Percentiles rank a stretch among this genome's conserved stretches.
Evolutionary conservation across 2,888 invertebrate genomes (phyloP).

Genomic region (Onthophagus sagittarius): DNA sequence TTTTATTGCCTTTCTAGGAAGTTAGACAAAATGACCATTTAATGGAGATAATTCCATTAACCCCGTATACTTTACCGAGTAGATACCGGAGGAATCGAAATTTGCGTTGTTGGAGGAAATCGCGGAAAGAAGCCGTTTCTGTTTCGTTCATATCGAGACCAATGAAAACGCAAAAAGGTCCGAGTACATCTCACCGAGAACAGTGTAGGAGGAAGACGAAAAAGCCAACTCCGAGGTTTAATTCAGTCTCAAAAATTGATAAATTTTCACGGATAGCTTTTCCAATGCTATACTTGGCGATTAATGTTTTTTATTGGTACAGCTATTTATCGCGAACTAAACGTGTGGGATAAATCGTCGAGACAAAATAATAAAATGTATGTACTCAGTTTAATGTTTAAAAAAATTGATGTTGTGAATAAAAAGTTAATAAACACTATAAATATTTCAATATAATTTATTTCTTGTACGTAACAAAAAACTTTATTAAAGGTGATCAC

Average conservation of each 20-base stretch:
- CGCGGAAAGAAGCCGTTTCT: conserved; percentile 13
- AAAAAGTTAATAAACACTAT: neutral
- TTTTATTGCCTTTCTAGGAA: neutral
- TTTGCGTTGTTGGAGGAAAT: neutral
- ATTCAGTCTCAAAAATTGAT: conserved; percentile 80
- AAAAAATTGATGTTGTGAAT: too few relatives aligned
- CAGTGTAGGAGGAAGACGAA: conserved; percentile 42
- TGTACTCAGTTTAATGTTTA: neutral
- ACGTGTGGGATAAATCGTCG: conserved; percentile 45
- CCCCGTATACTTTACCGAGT: neutral
- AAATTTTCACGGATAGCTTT: conserved; percentile 70
- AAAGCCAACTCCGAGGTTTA: conserved; percentile 60
- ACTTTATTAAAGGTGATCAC: conserved; percentile 13
- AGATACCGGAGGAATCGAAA: conserved; percentile 7
- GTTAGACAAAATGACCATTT: neutral
- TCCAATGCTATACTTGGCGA: conserved; percentile 68
- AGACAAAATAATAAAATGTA: neutral
- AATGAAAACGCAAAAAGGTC: conserved; percentile 24
- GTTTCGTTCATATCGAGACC: neutral
- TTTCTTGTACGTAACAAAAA: conserved; percentile 7
- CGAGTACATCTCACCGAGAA: conserved; percentile 31
- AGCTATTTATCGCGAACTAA: conserved; percentile 65
- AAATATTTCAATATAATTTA: conserved; percentile 1
- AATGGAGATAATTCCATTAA: conserved; percentile 5
- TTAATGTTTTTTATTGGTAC: conserved; percentile 78